Base-by-base conservation (phyloP, 2,888 invertebrate genomes). In the Kryphioiulus occultus region DNA sequence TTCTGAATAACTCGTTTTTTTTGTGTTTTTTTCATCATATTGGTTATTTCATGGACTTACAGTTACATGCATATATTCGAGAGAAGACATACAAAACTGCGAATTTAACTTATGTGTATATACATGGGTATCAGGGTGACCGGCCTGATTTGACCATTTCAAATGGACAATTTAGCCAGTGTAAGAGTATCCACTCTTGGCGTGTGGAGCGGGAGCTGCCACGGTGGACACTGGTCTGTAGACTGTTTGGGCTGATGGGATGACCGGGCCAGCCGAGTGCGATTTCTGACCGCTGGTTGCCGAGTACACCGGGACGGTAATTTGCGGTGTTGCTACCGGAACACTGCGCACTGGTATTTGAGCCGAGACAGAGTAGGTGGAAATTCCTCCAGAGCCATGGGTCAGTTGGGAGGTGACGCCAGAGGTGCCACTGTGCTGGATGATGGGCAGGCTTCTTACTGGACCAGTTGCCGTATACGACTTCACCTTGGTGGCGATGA, bases 121-220 rank as follows among this genome's bases (percentile, higher is more conserved):
- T 78, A 78, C 78, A 78, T 78, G 78, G 12, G 35, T 2, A 78
- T 30, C 26, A 78, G 26, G 12, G 30, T 78, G 15, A 19, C 53
- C 26, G 9, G 68, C 68, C 44, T 15, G 44, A 44, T 44, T 42
- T 3, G 44, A 44, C 44, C 44, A 44, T 42, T 42, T 42, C 44
- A 44, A 44, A 47, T 85, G 86, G 26, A 86, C 53, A 26, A 22
- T 30, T 86, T 86, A 86, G 44, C 86, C 86, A 32, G 86, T 86
- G 86, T 86, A 86, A 53, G 86, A 44, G 53, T 86, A 86, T 32
- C 47, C 86, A 32, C 86, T 86, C 47, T 86, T 86, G 30, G 47
- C 86, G 26, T 86, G 86, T 39, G 86, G 86, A 30, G 86, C 86
- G 0, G 85, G 22, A 39, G 19, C 85, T 1, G 39, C 39, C 12